These are phyloP conservation scores for Holocentrus rufus DNA, from an alignment of 2,797 vertebrate species.

Conservation along the genomic window DNA sequence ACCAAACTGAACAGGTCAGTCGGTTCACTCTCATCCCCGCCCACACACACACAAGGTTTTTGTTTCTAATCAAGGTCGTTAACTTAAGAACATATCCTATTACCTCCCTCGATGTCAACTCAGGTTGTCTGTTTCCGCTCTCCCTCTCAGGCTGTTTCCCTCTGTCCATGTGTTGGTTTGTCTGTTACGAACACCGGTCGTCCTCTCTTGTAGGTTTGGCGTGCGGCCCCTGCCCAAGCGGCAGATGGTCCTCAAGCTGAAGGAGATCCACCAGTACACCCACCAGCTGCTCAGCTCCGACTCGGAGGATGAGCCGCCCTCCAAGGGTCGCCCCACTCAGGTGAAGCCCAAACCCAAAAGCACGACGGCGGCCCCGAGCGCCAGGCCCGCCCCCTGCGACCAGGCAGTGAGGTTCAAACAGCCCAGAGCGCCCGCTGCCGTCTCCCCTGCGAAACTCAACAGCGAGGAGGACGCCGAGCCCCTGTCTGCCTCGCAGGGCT, in stretches of 20 bases:
- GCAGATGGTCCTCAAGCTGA: constrained; percentile 96
- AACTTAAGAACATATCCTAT: constrained; percentile 43
- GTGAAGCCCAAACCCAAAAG: constrained; percentile 22
- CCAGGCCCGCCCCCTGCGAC: constrained; percentile 12
- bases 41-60: not conserved
- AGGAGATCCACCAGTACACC: constrained; percentile 98
- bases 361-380: not conserved
- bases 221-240: constrained; percentile 93
- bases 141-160: not conserved
- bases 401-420: constrained; percentile 68
- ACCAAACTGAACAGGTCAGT: constrained; percentile 90
- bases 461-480: constrained; percentile 45
- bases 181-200: not conserved
- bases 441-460: constrained; percentile 45
- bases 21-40: not conserved
- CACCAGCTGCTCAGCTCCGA: constrained; percentile 87
- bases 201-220: constrained; percentile 85
- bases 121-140: constrained; percentile 25
- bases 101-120: constrained; percentile 23
- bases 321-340: constrained; percentile 14
- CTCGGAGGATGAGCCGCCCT: constrained; percentile 79
- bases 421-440: constrained; percentile 55
- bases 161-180: not conserved
- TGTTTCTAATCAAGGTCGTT: constrained; percentile 27
- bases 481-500: constrained; percentile 85